Conservation (phyloP, 2,888 invertebrate genomes). For the Cataglyphis altisquamis region DNA sequence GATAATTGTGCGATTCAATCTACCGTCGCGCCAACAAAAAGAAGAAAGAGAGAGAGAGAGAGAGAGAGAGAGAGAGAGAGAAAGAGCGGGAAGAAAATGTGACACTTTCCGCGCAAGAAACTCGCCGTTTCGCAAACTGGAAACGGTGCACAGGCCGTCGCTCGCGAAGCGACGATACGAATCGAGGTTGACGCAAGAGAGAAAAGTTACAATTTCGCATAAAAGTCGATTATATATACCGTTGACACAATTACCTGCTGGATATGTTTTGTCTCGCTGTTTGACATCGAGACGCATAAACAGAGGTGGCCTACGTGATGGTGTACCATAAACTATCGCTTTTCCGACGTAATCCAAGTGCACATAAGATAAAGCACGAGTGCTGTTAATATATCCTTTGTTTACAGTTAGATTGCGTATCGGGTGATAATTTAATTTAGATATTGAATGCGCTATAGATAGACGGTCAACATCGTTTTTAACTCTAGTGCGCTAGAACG, state of each 20-base stretch:
- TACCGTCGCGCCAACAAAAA: constrained; percentile 39
- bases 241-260: neutral
- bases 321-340: neutral
- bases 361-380: constrained; percentile 3
- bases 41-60: neutral
- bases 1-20: constrained; percentile 70
- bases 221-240: neutral
- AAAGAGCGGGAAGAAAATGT: constrained; percentile 40
- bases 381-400: neutral
- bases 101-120: constrained; percentile 49
- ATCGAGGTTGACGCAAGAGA: neutral
- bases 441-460: constrained; percentile 34
- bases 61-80: neutral
- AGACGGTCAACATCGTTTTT: constrained; percentile 32
- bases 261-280: neutral
- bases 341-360: constrained; percentile 8
- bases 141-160: neutral
- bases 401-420: constrained; percentile 14
- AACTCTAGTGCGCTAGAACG: neutral
- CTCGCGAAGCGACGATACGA: neutral
- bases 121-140: constrained; percentile 26
- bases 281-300: constrained; percentile 1
- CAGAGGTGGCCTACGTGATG: neutral
- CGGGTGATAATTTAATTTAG: constrained; percentile 14
- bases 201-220: neutral